Evolutionary conservation across 2,888 invertebrate genomes (phyloP), one percentile per base, ranked within the genome.

Genomic region (Acleris laterana): DNA sequence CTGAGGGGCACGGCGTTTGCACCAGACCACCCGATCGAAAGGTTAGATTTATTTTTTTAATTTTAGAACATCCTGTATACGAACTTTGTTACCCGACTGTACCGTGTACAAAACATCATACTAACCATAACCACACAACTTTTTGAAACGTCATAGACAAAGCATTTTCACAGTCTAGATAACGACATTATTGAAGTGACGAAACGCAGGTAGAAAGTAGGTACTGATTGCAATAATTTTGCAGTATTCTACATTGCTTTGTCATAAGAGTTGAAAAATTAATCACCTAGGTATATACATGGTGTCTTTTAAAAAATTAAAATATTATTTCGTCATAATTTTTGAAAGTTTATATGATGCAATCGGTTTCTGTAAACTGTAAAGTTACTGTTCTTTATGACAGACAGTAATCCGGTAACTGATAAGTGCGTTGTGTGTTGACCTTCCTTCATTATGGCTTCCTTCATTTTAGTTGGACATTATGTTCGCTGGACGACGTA

Each of bases 1-100:
- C 84, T 73, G 75, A 83, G 80, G 80, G 82, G 81, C 78, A 84
- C 91, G 89, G 89, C 89, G 89, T 90, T 88, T 78, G 85, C 88
- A 85, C 77, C 83, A 83, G 83, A 86, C 80, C 84, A 81, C 86
- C 85, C 88, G 83, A 84, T 42, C 83, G 81, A 88, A 90, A 92
- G 91, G 91, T 92, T n/a, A 57, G 56, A 19, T 11, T 17, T 13
- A 17, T n/a, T 16, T 42, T 46, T 46, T n/a, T 46, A 7, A 46
- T 17, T 46, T 38, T n/a, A n/a, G 5, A n/a, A n/a, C 46, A 17
- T 0, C 46, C 16, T 46, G n/a, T 46, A 46, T 16, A 7, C 16
- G 6, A 46, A 46, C 16, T 5, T 7, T 46, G 44, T 46, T 0
- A 46, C 46, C 46, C n/a, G 7, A 13, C 46, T 46, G 46, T 46